Percentiles rank a stretch among this genome's conserved stretches.
Conservation (phyloP, 2,888 invertebrate genomes). For the Latrodectus hesperus region DNA sequence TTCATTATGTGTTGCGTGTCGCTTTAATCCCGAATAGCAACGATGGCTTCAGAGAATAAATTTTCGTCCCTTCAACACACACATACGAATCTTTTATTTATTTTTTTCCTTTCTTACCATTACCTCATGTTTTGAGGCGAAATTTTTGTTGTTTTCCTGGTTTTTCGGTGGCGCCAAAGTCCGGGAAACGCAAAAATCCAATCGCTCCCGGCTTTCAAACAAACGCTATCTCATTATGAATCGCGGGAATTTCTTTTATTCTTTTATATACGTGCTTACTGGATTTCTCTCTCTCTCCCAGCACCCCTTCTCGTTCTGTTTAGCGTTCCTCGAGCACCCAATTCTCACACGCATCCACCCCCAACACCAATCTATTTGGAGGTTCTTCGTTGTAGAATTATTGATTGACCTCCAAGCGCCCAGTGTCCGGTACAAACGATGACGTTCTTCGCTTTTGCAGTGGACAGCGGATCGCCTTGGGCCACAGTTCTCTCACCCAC, state of each 20-base stretch:
- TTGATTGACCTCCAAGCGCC: slow-evolving; percentile 66
- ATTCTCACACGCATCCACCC: slow-evolving; percentile 10
- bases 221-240: slow-evolving; percentile 64
- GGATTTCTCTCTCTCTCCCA: slow-evolving; percentile 9
- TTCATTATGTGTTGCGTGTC: slow-evolving; percentile 61
- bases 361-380: slow-evolving; percentile 56
- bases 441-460: slow-evolving; percentile 61
- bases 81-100: not conserved
- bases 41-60: slow-evolving; percentile 41
- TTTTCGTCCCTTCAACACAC: slow-evolving; percentile 11
- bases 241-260: slow-evolving; percentile 40
- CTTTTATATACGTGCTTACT: slow-evolving; percentile 1
- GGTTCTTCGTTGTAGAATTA: slow-evolving; percentile 63
- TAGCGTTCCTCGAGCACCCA: slow-evolving; percentile 24
- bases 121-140: slow-evolving; percentile 44
- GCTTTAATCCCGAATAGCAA: slow-evolving; percentile 62
- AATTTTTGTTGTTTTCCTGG: slow-evolving; percentile 51
- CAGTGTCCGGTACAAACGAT: slow-evolving; percentile 63
- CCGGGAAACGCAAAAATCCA: slow-evolving; percentile 53
- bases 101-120: slow-evolving; percentile 25
- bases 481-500: slow-evolving; percentile 40
- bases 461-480: slow-evolving; percentile 61
- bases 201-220: slow-evolving; percentile 60
- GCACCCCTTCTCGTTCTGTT: slow-evolving; percentile 30
- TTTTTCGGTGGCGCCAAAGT: slow-evolving; percentile 29